Evolutionary conservation across 1,140 invertebrate genomes (phyloP).

Genomic region (Steinernema khuongi): DNA sequence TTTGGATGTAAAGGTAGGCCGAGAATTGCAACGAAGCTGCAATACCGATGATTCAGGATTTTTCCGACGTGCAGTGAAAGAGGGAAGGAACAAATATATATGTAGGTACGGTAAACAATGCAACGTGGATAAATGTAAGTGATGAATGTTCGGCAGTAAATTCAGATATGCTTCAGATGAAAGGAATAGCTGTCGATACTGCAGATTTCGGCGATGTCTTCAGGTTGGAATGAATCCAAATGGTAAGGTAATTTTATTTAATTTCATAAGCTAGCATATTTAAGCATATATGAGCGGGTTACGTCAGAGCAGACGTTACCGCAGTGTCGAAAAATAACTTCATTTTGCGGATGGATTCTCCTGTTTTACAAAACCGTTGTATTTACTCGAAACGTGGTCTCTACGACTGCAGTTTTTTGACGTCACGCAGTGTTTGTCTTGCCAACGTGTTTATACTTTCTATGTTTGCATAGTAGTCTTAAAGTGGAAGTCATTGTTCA

Average conservation of each 20-base stretch:
- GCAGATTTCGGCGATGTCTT: slow-evolving; percentile 35
- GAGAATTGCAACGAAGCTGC: neutral
- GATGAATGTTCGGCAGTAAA: neutral
- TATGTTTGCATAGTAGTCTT: too few species aligned
- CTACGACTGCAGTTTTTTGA: too few species aligned
- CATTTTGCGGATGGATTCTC: too few species aligned
- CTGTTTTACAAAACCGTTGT: too few species aligned
- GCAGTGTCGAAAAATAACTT: too few species aligned
- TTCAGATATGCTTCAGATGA: slow-evolving; percentile 20
- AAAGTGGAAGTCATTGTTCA: too few species aligned
- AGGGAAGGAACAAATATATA: slow-evolving; percentile 39
- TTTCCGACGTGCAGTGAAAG: slow-evolving; percentile 38
- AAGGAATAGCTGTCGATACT: slow-evolving; percentile 37
- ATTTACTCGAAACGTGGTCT: too few species aligned
- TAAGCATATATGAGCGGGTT: too few species aligned
- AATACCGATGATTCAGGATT: slow-evolving; percentile 19
- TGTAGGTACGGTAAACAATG: slow-evolving; percentile 37
- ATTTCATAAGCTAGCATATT: neutral
- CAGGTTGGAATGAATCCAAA: slow-evolving; percentile 41
- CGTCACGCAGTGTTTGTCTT: too few species aligned
- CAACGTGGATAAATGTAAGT: slow-evolving; percentile 36
- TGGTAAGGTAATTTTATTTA: slow-evolving; percentile 23
- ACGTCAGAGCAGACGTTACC: too few species aligned
- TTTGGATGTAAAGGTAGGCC: slow-evolving; percentile 34
- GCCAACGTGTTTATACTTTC: too few species aligned